A percentile compares a stretch with the other conserved stretches of the same genome.
These are phyloP conservation scores for Propithecus coquereli DNA, from an alignment of 2,113 vertebrate species.

Conservation along the genomic window DNA sequence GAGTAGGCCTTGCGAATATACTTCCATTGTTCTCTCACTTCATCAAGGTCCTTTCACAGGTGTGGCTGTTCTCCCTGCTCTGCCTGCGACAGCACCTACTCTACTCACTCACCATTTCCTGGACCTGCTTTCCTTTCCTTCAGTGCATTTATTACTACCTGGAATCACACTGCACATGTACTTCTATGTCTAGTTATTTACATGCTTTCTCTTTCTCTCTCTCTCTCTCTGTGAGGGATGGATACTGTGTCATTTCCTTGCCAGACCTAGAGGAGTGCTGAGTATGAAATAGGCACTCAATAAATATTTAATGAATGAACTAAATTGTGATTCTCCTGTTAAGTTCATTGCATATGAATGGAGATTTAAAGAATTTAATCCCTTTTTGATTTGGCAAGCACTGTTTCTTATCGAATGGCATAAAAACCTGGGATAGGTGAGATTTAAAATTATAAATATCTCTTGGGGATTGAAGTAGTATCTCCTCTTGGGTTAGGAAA, in stretches of 20 bases:
- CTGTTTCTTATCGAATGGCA: not conserved
- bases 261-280: not conserved
- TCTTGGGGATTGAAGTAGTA: not conserved
- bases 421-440: not conserved
- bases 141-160: not conserved
- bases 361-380: not conserved
- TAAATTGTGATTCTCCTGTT: not conserved
- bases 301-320: not conserved
- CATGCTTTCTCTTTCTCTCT: not conserved
- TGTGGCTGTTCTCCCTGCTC: not conserved
- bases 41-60: not conserved
- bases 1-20: not conserved
- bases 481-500: not conserved
- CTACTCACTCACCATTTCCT: not conserved
- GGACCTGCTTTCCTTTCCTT: not conserved
- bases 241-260: not conserved
- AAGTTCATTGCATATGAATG: not conserved
- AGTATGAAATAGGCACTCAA: not conserved
- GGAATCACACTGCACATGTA: not conserved
- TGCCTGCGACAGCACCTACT: not conserved
- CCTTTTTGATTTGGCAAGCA: not conserved
- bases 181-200: not conserved
- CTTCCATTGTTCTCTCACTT: not conserved
- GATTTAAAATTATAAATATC: not conserved
- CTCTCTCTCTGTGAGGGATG: not conserved